phyloP scores from a whole-genome alignment of 2,888 invertebrate genomes.

The Drosophila flavopinicola region DNA sequence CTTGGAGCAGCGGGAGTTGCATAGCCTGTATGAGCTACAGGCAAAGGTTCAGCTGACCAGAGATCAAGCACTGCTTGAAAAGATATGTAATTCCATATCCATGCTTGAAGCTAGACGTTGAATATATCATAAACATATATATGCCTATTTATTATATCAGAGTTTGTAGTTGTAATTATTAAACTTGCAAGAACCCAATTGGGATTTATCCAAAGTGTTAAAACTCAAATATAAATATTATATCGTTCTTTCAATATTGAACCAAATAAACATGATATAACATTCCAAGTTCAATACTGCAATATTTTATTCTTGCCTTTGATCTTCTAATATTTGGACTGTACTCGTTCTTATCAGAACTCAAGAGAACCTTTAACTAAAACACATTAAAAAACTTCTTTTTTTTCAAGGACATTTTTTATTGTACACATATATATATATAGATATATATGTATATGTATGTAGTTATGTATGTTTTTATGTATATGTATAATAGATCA shows the following conservation, averaged over 20 bases:
- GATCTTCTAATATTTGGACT: not conserved
- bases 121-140: slow-evolving; percentile 31
- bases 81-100: slow-evolving; percentile 70
- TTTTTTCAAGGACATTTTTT: slow-evolving; percentile 73
- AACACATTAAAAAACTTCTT: slow-evolving; percentile 10
- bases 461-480: slow-evolving; percentile 48
- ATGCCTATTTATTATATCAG: slow-evolving; percentile 22
- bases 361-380: not conserved
- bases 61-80: slow-evolving; percentile 71
- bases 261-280: slow-evolving; percentile 30
- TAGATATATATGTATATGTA: slow-evolving; percentile 49
- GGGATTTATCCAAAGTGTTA: not conserved
- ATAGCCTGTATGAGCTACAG: slow-evolving; percentile 88
- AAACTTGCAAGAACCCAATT: not conserved
- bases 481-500: slow-evolving; percentile 79
- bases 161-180: not conserved
- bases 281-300: not conserved
- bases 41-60: slow-evolving; percentile 81
- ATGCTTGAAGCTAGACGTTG: slow-evolving; percentile 71
- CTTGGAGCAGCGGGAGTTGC: slow-evolving; percentile 90
- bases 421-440: slow-evolving; percentile 55
- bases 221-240: slow-evolving; percentile 2
- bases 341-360: not conserved
- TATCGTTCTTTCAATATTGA: slow-evolving; percentile 13
- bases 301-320: too few relatives aligned